Conservation (phyloP, 2,797 vertebrate species). For the Epinephelus awoara region DNA sequence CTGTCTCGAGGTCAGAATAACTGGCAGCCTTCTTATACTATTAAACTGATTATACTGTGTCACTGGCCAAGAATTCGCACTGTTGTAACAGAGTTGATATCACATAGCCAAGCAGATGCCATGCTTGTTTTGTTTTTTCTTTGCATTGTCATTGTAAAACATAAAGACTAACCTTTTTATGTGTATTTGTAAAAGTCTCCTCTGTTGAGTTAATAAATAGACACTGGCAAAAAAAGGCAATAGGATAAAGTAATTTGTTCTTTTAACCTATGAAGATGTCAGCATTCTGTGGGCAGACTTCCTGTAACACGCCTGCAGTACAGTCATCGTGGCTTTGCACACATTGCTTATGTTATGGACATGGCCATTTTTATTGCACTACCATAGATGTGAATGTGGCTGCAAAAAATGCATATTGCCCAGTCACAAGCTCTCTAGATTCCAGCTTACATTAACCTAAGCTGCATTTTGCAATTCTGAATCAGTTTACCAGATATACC, state of each 20-base stretch:
- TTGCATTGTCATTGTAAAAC: constrained; percentile 39
- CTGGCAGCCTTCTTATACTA: constrained; percentile 74
- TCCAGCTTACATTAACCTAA: neutral
- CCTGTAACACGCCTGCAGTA: constrained; percentile 46
- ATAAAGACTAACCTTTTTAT: constrained; percentile 21
- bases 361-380: constrained; percentile 41
- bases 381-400: constrained; percentile 26
- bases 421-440: neutral
- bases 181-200: constrained; percentile 22
- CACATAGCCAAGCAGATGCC: constrained; percentile 50
- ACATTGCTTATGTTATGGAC: constrained; percentile 62
- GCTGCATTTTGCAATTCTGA: neutral
- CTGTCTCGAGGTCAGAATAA: constrained; percentile 78
- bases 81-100: constrained; percentile 60
- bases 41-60: constrained; percentile 74
- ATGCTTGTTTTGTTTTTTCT: constrained; percentile 28
- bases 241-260: neutral
- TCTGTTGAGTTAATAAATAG: constrained; percentile 23
- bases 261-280: constrained; percentile 26
- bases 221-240: constrained; percentile 6
- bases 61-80: constrained; percentile 56
- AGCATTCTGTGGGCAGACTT: constrained; percentile 14
- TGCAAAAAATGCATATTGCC: neutral
- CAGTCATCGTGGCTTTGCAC: constrained; percentile 30
- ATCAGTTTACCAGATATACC: constrained; percentile 1